Conservation (phyloP, 2,113 vertebrate species). For the Cavia porcellus region DNA sequence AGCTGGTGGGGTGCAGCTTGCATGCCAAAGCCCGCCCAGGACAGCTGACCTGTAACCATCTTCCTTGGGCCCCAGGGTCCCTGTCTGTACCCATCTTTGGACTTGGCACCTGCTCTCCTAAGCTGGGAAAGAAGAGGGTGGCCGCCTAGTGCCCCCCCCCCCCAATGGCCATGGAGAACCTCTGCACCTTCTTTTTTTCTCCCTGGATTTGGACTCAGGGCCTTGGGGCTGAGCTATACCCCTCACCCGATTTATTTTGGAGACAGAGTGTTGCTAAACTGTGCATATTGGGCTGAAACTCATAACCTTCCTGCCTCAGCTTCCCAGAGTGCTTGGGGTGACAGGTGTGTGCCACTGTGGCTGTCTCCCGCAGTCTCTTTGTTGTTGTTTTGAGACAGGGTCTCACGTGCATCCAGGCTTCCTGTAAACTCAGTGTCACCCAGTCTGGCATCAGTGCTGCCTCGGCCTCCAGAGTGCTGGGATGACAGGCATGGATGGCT, state of each 20-base stretch:
- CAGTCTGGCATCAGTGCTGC: neutral
- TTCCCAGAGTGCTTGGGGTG: neutral
- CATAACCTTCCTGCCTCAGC: neutral
- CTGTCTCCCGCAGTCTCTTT: neutral
- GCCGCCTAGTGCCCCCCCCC: neutral
- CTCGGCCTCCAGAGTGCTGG: neutral
- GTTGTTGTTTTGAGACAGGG: neutral
- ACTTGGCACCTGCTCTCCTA: too few species aligned
- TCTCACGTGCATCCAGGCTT: neutral
- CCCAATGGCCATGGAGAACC: neutral
- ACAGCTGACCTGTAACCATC: too few species aligned
- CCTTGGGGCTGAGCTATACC: neutral
- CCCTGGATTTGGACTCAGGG: neutral
- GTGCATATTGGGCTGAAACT: neutral
- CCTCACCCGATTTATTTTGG: neutral
- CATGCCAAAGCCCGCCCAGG: accelerated
- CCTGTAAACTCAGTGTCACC: neutral
- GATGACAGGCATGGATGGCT: neutral
- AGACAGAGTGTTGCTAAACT: neutral
- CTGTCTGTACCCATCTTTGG: neutral
- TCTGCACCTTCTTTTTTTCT: neutral
- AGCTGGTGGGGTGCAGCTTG: too few species aligned
- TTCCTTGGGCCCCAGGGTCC: neutral
- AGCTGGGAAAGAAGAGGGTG: neutral
- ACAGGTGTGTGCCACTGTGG: neutral